Evolutionary conservation across 2,797 vertebrate genomes (phyloP).

Genomic region (Agapornis canus): DNA sequence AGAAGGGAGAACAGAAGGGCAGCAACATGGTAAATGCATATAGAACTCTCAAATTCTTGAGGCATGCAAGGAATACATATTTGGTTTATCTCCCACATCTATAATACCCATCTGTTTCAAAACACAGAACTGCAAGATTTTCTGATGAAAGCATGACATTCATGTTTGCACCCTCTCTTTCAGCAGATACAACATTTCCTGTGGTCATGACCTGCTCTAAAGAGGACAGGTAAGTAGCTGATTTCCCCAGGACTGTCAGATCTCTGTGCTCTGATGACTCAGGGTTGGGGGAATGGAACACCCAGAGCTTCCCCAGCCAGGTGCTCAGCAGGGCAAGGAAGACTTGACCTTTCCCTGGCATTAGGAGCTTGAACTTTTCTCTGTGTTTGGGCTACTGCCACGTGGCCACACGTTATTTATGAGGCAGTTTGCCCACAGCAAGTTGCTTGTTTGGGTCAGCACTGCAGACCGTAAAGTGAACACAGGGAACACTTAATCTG

Average conservation of each 20-base stretch:
- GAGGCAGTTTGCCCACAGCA: not conserved
- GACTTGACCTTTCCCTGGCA: conserved; percentile 1
- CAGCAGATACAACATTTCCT: not conserved
- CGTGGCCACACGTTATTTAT: not conserved
- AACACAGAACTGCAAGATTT: not conserved
- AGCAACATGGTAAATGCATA: not conserved
- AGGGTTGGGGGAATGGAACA: not conserved
- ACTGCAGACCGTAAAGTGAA: accelerated
- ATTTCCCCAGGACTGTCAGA: not conserved
- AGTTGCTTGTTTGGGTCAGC: not conserved
- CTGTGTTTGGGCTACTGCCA: not conserved
- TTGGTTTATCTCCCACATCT: not conserved
- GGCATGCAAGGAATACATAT: not conserved
- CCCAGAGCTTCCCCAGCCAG: not conserved
- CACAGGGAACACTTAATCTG: accelerated
- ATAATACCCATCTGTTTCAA: not conserved
- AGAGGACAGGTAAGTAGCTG: not conserved
- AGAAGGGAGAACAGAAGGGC: not conserved
- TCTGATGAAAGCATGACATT: not conserved
- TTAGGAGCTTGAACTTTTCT: not conserved
- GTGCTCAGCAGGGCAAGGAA: not conserved
- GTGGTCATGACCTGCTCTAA: not conserved
- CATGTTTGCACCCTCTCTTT: not conserved
- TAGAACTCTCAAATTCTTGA: not conserved
- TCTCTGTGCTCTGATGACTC: not conserved